Evolutionary conservation across 2,797 vertebrate species (phyloP), one percentile per base, ranked within the genome.

Genomic region (Mastacembelus armatus): DNA sequence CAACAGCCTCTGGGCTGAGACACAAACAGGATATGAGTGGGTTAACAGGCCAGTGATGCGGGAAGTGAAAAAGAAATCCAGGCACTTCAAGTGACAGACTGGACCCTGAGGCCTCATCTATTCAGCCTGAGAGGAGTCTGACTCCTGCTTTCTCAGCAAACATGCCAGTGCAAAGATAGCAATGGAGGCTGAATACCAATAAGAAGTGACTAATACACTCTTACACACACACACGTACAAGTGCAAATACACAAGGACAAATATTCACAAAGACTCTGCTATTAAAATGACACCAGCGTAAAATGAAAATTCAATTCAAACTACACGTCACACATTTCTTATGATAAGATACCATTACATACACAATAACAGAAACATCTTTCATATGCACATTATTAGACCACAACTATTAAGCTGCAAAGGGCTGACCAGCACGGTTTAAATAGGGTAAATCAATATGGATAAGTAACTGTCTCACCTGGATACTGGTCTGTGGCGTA

Each of bases 401-500:
- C 9, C 9, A 59, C 11, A 60, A 16, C 0, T 66, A 50, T 62
- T 7, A 16, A 18, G 40, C 38, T 16, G 15, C 6, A 44, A 22
- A 54, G 3, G 40, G 39, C 16, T 21, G 3, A 29, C 2, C 12
- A 49, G 40, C 36, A 29, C 4, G 5, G 14, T 22, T 35, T 10
- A 18, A 30, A 32, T 36, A 54, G 48, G 33, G 47, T 21, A 3
- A n/a, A n/a, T n/a, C n/a, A n/a, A n/a, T n/a, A n/a, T n/a, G n/a
- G 32, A 49, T 4, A 24, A 36, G 18, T 16, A 21, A 18, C 10
- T 50, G n/a, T 24, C 75, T 7, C 82, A 91, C 91, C 89, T 93
- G 93, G 86, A 66, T 94, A 82, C 76, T 89, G 89, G 0, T 94
- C 92, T 15, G 94, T 94, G 76, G 94, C 85, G 0, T 96, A 97